A percentile compares a stretch with the other conserved stretches of the same genome.
Evolutionary conservation across 2,113 vertebrate genomes (phyloP).

Genomic region (Hippolais icterina): DNA sequence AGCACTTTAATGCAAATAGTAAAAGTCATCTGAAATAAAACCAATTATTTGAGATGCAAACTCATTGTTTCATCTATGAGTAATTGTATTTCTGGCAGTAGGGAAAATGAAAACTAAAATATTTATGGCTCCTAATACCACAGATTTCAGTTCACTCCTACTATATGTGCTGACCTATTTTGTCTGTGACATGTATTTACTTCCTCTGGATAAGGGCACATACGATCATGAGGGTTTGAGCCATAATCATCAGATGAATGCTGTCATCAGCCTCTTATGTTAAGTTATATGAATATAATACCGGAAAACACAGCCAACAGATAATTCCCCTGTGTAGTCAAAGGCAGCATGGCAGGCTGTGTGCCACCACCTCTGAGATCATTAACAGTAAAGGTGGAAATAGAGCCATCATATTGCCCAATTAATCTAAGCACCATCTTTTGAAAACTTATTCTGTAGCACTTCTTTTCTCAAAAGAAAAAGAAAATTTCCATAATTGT

Average conservation of each 20-base stretch:
- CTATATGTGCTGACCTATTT: rapidly evolving
- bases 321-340: not conserved
- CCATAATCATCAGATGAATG: not conserved
- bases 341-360: not conserved
- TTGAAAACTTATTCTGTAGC: not conserved
- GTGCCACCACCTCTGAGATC: not conserved
- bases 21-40: not conserved
- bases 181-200: no score
- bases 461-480: not conserved
- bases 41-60: not conserved
- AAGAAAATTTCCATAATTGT: rapidly evolving
- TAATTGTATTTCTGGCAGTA: not conserved
- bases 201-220: rapidly evolving
- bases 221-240: not conserved
- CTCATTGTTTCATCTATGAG: not conserved
- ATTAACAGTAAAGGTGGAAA: not conserved
- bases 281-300: not conserved
- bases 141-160: not conserved
- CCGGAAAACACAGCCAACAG: not conserved
- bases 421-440: not conserved
- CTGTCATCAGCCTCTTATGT: not conserved
- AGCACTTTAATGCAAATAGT: not conserved
- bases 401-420: not conserved
- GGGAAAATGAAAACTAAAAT: slow-evolving; percentile 35
- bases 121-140: not conserved